Base-by-base conservation (phyloP, 2,888 invertebrate genomes). In the Sinohyriopsis cumingii region DNA sequence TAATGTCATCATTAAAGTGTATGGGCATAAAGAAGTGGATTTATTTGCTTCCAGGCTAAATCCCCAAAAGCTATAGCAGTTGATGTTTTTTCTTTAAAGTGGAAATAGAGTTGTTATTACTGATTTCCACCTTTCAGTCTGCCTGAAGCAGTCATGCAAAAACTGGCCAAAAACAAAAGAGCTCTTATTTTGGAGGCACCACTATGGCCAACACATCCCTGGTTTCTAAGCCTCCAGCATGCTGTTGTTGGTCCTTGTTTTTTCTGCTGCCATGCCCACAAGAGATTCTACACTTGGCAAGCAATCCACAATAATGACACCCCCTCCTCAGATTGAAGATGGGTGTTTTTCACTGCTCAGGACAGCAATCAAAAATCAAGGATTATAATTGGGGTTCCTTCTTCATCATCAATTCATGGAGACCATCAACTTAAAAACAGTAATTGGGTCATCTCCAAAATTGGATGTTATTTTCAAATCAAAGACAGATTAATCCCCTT, bases 361-460 rank as follows among this genome's bases (percentile, higher is more conserved):
- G 71, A 59, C 59, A 59, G 18, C 54, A 6, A 53, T 67, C 64
- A n/a, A 54, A 64, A 63, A 25, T 22, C 59, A 24, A 61, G 65
- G 68, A 59, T 20, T 68, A 64, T 68, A 68, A n/a, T 19, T 25
- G 63, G 19, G 59, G 65, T 72, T n/a, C 63, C 22, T 45, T 60
- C 6, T 55, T 68, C 56, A 33, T 68, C 25, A 4, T 68, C 18
- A 56, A 25, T 61, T 62, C 71, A 18, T 71, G 67, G 71, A 59
- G 63, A 54, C 18, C 55, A 4, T 62, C 63, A 6, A 71, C 67
- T 18, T 22, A 67, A n/a, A 63, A 67, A 57, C 64, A 60, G 33
- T 71, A 71, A 60, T 55, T 57, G 59, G 15, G 59, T 33, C 64
- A 67, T 67, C 33, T 56, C 24, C 28, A 28, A 59, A 63, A 63